These are phyloP conservation scores for Phalacrocorax aristotelis DNA, from an alignment of 2,113 vertebrate genomes.

Conservation along the genomic window DNA sequence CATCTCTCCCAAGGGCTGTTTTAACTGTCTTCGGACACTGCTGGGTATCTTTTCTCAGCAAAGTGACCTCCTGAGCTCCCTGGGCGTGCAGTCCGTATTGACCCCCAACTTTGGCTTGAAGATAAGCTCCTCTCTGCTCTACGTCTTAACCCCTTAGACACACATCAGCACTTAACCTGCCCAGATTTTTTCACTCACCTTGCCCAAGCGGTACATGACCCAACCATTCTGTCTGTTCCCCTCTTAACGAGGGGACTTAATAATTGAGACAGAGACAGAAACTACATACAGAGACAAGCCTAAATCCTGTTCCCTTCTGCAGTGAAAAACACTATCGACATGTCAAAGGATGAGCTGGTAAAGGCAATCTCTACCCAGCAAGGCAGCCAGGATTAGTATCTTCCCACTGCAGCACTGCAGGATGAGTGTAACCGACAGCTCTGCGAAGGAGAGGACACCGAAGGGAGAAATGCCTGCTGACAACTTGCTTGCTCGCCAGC, in stretches of 20 bases:
- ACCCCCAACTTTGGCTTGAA: neutral
- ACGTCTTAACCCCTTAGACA: neutral
- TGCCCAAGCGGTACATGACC: rapidly evolving
- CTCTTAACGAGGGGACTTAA: neutral
- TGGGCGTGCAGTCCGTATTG: neutral
- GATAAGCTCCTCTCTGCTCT: neutral
- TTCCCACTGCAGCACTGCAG: neutral
- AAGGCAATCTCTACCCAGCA: neutral
- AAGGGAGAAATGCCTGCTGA: neutral
- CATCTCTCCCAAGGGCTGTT: neutral
- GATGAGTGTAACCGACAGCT: neutral
- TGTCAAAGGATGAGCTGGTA: neutral
- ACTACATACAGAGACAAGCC: neutral
- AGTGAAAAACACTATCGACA: rapidly evolving
- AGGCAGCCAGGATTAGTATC: neutral
- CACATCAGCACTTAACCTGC: neutral
- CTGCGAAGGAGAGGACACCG: neutral
- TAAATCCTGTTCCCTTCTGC: neutral
- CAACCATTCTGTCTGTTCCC: rapidly evolving
- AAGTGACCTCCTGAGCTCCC: neutral
- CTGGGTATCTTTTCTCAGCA: neutral
- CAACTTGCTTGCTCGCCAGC: neutral
- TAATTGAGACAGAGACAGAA: neutral
- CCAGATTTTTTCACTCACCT: neutral
- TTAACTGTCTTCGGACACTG: neutral